Percentiles rank a stretch among this genome's conserved stretches.
Conservation (phyloP, 2,113 vertebrate genomes). For the Proteles cristata region DNA sequence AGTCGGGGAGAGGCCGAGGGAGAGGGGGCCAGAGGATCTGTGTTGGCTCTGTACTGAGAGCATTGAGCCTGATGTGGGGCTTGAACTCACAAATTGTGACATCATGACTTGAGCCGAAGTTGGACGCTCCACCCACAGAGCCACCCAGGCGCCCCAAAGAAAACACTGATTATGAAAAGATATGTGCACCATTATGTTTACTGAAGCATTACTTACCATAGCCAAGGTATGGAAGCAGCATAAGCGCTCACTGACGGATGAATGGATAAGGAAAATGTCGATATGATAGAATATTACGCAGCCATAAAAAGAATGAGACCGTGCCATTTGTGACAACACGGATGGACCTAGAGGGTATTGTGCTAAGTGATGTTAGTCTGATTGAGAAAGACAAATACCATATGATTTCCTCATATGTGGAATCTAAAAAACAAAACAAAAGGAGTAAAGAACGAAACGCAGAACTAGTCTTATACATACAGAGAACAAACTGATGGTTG, state of each 20-base stretch:
- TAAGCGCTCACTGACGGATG: not conserved
- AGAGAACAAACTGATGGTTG: not conserved
- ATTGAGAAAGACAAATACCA: not conserved
- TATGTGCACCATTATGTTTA: not conserved
- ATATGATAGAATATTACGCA: not conserved
- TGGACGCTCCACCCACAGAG: too few relatives aligned
- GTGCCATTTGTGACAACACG: not conserved
- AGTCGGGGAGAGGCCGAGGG: too few relatives aligned
- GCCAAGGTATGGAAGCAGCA: not conserved
- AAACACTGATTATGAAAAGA: not conserved
- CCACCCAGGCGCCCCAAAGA: not conserved
- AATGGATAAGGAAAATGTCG: not conserved
- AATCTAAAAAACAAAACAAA: not conserved
- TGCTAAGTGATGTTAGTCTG: not conserved
- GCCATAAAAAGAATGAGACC: not conserved
- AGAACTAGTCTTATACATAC: not conserved
- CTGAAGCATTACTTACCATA: not conserved
- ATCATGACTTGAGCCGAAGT: too few relatives aligned
- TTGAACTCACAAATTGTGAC: too few relatives aligned
- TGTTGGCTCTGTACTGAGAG: too few relatives aligned
- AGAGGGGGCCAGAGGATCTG: too few relatives aligned
- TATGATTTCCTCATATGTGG: not conserved
- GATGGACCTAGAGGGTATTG: not conserved
- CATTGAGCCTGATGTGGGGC: too few relatives aligned
- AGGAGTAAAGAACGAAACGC: not conserved